These are phyloP conservation scores for Columbina picui DNA, from an alignment of 2,113 vertebrate species.

Conservation along the genomic window DNA sequence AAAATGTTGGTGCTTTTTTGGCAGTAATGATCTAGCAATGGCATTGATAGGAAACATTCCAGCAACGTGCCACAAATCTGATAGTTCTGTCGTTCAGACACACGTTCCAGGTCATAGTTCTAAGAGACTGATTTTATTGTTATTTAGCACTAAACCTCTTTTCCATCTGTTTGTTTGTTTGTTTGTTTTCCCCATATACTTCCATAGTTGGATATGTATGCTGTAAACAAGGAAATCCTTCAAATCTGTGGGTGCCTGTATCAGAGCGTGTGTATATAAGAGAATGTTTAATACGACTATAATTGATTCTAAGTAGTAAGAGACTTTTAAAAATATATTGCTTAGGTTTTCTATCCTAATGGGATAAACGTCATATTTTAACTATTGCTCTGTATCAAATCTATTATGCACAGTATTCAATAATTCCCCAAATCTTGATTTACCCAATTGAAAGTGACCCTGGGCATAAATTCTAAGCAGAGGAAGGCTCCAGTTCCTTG, in stretches of 20 bases:
- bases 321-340: slow-evolving; percentile 59
- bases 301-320: slow-evolving; percentile 73
- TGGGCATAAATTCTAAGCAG: slow-evolving; percentile 71
- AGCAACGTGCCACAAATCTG: accelerated
- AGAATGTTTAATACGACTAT: slow-evolving; percentile 1
- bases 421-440: slow-evolving; percentile 80
- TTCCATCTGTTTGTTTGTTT: neutral
- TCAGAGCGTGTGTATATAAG: neutral
- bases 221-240: neutral
- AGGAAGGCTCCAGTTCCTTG: slow-evolving; percentile 75
- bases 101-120: accelerated
- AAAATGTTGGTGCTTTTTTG: neutral
- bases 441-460: slow-evolving; percentile 79
- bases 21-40: neutral
- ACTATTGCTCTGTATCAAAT: slow-evolving; percentile 72
- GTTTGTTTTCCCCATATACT: neutral
- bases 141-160: neutral
- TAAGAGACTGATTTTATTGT: neutral
- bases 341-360: slow-evolving; percentile 67
- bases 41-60: neutral
- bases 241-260: neutral
- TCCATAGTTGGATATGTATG: neutral
- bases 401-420: slow-evolving; percentile 71
- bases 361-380: slow-evolving; percentile 76
- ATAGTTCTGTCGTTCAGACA: neutral